A percentile compares a stretch with the other conserved stretches of the same genome.
Evolutionary conservation across 2,113 vertebrate species (phyloP).

Genomic region (Melozone crissalis): DNA sequence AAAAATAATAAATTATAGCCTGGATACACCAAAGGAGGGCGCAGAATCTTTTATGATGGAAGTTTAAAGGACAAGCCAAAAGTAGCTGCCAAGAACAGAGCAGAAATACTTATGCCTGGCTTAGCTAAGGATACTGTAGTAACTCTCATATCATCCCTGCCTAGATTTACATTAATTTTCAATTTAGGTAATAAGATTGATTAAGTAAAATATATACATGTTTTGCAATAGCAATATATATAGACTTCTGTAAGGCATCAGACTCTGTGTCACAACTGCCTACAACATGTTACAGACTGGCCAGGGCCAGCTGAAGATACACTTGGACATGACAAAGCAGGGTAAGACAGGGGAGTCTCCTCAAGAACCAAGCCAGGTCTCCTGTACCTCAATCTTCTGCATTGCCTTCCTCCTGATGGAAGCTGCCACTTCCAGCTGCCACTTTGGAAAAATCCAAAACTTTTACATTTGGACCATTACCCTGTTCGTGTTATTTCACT

Average conservation of each 20-base stretch:
- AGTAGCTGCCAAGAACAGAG: neutral
- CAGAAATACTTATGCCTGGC: neutral
- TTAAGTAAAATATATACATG: neutral
- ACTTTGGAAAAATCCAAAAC: neutral
- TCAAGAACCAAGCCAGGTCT: neutral
- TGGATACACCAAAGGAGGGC: neutral
- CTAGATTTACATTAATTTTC: neutral
- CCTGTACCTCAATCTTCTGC: neutral
- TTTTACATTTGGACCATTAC: neutral
- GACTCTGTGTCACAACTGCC: neutral
- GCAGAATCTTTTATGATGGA: neutral
- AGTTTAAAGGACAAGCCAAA: neutral
- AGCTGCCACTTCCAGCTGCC: neutral
- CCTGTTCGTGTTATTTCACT: neutral
- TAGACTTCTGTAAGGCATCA: neutral
- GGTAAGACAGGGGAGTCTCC: neutral
- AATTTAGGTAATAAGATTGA: neutral
- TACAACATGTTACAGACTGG: neutral
- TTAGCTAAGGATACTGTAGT: neutral
- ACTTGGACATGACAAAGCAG: neutral
- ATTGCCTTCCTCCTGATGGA: neutral
- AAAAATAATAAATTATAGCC: neutral
- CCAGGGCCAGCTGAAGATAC: neutral
- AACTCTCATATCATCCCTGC: neutral
- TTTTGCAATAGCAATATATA: neutral